These are phyloP conservation scores for Atherix ibis DNA, from an alignment of 2,888 invertebrate species.

Conservation along the genomic window DNA sequence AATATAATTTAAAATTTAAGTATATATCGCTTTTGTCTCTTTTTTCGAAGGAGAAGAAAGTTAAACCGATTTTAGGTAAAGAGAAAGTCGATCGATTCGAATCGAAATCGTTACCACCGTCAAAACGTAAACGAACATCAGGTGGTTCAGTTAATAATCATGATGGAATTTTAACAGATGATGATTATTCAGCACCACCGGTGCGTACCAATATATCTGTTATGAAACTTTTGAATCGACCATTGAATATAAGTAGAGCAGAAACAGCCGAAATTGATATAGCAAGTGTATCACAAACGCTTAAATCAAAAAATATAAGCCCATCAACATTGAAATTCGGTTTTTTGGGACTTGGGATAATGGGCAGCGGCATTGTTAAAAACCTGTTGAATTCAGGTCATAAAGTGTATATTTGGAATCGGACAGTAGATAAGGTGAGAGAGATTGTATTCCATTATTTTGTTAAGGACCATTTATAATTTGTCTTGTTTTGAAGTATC, in stretches of 20 bases:
- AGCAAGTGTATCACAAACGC: slow-evolving; percentile 55
- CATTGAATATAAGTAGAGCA: slow-evolving; percentile 35
- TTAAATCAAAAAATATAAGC: slow-evolving; percentile 70
- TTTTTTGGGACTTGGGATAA: slow-evolving; percentile 87
- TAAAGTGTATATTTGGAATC: slow-evolving; percentile 86
- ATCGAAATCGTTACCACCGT: slow-evolving; percentile 21
- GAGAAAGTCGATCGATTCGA: slow-evolving; percentile 34
- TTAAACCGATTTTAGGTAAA: slow-evolving; percentile 27
- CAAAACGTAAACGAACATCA: slow-evolving; percentile 35
- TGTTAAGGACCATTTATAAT: neutral
- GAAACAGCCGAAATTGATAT: slow-evolving; percentile 62
- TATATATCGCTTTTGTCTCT: neutral
- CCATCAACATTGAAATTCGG: slow-evolving; percentile 70
- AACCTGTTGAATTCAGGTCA: slow-evolving; percentile 89
- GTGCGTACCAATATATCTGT: slow-evolving; percentile 21
- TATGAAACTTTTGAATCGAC: slow-evolving; percentile 28
- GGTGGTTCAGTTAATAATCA: slow-evolving; percentile 31
- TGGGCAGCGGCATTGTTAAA: slow-evolving; percentile 91
- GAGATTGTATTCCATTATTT: slow-evolving; percentile 28
- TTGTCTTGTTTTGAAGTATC: slow-evolving; percentile 34
- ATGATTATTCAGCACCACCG: slow-evolving; percentile 7
- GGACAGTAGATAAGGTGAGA: slow-evolving; percentile 71
- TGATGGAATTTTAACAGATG: slow-evolving; percentile 12
- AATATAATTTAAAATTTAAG: neutral
- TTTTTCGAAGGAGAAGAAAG: neutral